A percentile compares a stretch with the other conserved stretches of the same genome.
These are phyloP conservation scores for Byasa hedistus DNA, from an alignment of 2,888 invertebrate species.

Conservation along the genomic window DNA sequence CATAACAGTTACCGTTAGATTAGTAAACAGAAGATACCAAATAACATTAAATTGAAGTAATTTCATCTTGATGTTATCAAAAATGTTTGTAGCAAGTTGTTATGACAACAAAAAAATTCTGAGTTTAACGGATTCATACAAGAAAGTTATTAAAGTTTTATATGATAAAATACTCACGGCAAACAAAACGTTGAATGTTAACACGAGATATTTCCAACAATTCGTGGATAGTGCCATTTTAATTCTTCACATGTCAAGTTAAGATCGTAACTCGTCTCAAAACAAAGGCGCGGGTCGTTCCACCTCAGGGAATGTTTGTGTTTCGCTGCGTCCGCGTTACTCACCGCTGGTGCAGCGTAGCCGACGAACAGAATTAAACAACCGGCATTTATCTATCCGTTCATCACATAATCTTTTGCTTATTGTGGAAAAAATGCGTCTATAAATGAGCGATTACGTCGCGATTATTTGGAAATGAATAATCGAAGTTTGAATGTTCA, in stretches of 20 bases:
- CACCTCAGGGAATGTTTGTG: slow-evolving; percentile 68
- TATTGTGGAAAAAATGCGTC: slow-evolving; percentile 25
- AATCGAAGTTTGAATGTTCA: slow-evolving; percentile 13
- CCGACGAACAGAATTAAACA: slow-evolving; percentile 65
- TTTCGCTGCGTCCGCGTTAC: slow-evolving; percentile 44
- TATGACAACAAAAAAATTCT: slow-evolving; percentile 62
- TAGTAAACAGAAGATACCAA: background rate
- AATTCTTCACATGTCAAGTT: slow-evolving; percentile 69
- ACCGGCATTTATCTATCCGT: slow-evolving; percentile 52
- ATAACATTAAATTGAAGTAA: background rate
- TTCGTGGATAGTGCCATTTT: slow-evolving; percentile 72
- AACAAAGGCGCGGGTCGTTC: slow-evolving; percentile 71
- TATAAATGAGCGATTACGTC: slow-evolving; percentile 5
- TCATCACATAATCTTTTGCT: slow-evolving; percentile 44
- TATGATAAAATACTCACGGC: slow-evolving; percentile 63
- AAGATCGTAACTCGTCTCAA: slow-evolving; percentile 61
- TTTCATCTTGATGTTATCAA: background rate
- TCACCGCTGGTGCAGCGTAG: slow-evolving; percentile 62
- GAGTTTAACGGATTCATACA: slow-evolving; percentile 41
- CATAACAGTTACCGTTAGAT: slow-evolving; percentile 3
- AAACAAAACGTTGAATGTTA: slow-evolving; percentile 72
- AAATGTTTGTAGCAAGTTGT: slow-evolving; percentile 51
- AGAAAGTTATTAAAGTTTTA: slow-evolving; percentile 32
- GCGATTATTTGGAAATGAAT: slow-evolving; percentile 25
- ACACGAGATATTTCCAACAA: slow-evolving; percentile 76